Evolutionary conservation across 2,888 invertebrate species (phyloP).

Genomic region (Drosophila suboccidentalis): DNA sequence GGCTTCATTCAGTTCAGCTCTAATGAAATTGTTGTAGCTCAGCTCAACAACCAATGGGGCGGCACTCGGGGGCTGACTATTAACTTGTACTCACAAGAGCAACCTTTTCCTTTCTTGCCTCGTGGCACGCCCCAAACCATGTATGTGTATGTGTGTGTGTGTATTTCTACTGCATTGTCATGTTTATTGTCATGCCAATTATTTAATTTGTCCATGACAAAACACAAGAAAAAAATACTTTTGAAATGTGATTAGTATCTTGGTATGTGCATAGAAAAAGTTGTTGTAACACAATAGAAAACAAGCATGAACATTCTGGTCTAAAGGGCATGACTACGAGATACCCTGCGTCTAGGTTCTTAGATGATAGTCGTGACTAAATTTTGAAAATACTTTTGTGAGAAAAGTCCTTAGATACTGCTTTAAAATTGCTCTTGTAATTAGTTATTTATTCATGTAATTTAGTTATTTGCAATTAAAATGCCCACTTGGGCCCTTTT

Average conservation of each 20-base stretch:
- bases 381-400: no score
- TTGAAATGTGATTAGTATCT: constrained; percentile 62
- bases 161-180: constrained; percentile 59
- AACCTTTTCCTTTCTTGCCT: constrained; percentile 18
- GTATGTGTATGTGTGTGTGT: constrained; percentile 15
- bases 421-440: no score
- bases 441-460: no score
- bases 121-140: constrained; percentile 44
- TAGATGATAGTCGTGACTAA: no score
- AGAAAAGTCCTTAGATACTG: no score
- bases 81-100: constrained; percentile 12
- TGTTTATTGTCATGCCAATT: constrained; percentile 78
- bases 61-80: constrained; percentile 11
- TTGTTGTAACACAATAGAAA: background rate
- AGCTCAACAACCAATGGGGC: constrained; percentile 16
- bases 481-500: background rate
- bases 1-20: constrained; percentile 31
- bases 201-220: constrained; percentile 70
- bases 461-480: no score
- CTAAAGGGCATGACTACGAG: background rate
- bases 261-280: constrained; percentile 27
- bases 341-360: background rate
- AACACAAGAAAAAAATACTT: constrained; percentile 49
- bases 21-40: constrained; percentile 75
- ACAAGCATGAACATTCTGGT: background rate